Conservation (phyloP, 1,140 invertebrate genomes). For the Wiebesia pumilae region DNA sequence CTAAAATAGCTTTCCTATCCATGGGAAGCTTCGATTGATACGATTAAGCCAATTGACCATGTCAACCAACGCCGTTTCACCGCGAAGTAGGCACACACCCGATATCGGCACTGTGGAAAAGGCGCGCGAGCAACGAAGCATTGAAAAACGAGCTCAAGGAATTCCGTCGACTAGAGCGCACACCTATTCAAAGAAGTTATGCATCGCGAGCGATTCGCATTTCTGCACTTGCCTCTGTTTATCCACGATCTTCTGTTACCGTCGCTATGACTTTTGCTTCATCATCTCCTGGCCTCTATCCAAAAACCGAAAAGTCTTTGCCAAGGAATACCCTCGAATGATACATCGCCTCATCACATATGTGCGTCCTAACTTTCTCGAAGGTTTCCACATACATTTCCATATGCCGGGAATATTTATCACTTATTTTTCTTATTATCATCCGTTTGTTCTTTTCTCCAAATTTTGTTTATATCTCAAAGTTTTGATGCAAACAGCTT, state of each 20-base stretch:
- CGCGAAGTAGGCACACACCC: not conserved
- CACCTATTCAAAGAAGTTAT: not conserved
- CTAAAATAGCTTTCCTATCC: not conserved
- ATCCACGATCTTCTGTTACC: slow-evolving; percentile 22
- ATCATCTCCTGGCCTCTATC: slow-evolving; percentile 67
- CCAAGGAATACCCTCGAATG: not conserved
- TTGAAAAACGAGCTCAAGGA: slow-evolving; percentile 44
- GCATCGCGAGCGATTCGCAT: not conserved
- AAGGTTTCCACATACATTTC: not conserved
- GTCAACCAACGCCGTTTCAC: not conserved
- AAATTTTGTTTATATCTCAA: not conserved
- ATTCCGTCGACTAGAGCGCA: not conserved
- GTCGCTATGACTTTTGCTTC: slow-evolving; percentile 35
- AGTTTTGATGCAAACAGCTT: not conserved
- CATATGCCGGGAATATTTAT: not conserved
- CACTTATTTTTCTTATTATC: not conserved
- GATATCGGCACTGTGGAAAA: not conserved
- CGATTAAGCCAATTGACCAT: not conserved
- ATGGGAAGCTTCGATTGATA: not conserved
- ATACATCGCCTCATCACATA: not conserved
- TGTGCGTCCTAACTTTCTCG: not conserved
- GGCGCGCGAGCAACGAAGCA: not conserved
- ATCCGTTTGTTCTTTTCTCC: not conserved
- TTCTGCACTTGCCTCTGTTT: slow-evolving; percentile 42
- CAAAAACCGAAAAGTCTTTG: slow-evolving; percentile 54